A percentile compares a stretch with the other conserved stretches of the same genome.
phyloP scores from a whole-genome alignment of 2,113 vertebrate species.

The Sinocyclocheilus anshuiensis region DNA sequence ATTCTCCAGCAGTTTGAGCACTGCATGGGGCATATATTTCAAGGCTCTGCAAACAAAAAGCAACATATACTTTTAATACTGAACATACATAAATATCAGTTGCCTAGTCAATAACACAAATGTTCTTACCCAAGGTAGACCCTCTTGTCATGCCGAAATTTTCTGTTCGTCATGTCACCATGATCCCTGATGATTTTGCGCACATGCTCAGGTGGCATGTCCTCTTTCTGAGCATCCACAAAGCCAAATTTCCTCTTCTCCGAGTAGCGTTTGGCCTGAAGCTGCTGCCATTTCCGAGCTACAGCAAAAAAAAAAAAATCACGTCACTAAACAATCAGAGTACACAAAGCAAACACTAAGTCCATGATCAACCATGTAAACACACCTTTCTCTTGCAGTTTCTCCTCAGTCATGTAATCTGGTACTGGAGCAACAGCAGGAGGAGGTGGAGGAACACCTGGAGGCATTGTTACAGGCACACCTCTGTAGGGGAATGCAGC shows the following conservation, averaged over 20 bases:
- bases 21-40: conserved; percentile 99
- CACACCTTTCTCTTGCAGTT: conserved; percentile 94
- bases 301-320: neutral
- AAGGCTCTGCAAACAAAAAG: conserved; percentile 79
- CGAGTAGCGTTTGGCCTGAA: conserved; percentile 96
- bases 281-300: conserved; percentile 98
- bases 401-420: conserved; percentile 98
- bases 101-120: neutral
- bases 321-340: neutral
- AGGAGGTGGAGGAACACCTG: conserved; percentile 81
- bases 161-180: conserved; percentile 98
- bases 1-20: conserved; percentile 97
- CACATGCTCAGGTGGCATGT: conserved; percentile 98
- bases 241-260: conserved; percentile 99
- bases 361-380: neutral
- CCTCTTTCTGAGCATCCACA: conserved; percentile 98
- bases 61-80: neutral
- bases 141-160: conserved; percentile 97
- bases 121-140: conserved; percentile 90
- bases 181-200: conserved; percentile 98
- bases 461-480: conserved; percentile 80
- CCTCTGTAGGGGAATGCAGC: conserved; percentile 90
- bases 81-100: neutral
- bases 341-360: neutral
- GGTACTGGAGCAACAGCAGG: conserved; percentile 74